Conservation (phyloP, 2,113 vertebrate genomes). For the Balaenoptera acutorostrata region DNA sequence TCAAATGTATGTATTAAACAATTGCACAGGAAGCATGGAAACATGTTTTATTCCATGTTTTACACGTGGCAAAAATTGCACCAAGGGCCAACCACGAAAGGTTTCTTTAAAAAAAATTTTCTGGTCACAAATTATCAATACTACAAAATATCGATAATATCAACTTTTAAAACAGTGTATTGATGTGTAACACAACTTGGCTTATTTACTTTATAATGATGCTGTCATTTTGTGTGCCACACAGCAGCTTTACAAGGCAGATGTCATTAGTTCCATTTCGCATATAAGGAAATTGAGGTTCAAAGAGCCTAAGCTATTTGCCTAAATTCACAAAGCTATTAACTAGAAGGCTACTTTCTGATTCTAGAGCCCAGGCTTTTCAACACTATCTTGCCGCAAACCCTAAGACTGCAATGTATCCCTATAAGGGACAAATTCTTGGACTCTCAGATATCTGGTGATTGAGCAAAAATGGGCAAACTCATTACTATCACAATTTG, state of each 20-base stretch:
- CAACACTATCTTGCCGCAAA: not conserved
- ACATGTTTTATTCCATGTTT: not conserved
- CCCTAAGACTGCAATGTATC: not conserved
- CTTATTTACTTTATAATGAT: not conserved
- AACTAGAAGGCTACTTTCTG: not conserved
- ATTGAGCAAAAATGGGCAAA: not conserved
- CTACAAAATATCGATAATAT: not conserved
- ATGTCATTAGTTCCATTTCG: not conserved
- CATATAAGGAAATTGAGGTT: not conserved
- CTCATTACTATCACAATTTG: not conserved
- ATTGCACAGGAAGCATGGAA: not conserved
- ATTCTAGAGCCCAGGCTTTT: not conserved
- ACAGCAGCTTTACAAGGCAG: not conserved
- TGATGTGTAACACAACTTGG: not conserved
- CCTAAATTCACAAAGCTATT: not conserved
- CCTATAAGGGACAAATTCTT: not conserved
- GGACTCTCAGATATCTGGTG: not conserved
- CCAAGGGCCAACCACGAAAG: not conserved
- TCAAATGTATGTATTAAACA: not conserved
- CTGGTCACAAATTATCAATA: not conserved
- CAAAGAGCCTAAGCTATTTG: not conserved
- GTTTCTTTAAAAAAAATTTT: not conserved
- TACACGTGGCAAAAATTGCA: not conserved
- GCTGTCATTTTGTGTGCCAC: not conserved
- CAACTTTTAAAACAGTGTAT: not conserved